phyloP scores from a whole-genome alignment of 2,888 invertebrate species.

The Aporophyla lueneburgensis region DNA sequence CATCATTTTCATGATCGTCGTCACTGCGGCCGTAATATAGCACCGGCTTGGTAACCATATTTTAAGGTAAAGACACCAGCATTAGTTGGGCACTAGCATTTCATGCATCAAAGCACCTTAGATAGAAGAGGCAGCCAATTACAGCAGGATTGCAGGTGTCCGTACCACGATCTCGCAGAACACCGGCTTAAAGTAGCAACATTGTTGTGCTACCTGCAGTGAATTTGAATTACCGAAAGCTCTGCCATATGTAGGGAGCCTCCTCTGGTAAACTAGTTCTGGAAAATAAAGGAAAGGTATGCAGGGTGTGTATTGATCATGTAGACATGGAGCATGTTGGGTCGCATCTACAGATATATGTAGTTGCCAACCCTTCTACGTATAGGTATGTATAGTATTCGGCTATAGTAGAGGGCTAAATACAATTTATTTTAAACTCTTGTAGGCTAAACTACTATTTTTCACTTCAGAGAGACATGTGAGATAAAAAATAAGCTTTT shows the following conservation, averaged over 20 bases:
- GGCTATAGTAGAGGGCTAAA: too few species aligned
- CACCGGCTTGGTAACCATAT: too few species aligned
- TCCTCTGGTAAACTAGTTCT: background rate
- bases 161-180: constrained; percentile 1
- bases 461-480: too few species aligned
- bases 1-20: background rate
- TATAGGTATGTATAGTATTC: too few species aligned
- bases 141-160: constrained; percentile 6
- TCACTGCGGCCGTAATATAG: background rate
- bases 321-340: too few species aligned
- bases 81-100: background rate
- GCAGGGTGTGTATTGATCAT: background rate
- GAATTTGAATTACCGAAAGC: constrained; percentile 36
- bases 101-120: background rate
- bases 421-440: too few species aligned
- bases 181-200: constrained; percentile 17
- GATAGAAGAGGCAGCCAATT: constrained; percentile 2
- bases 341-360: too few species aligned
- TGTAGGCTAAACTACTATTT: too few species aligned
- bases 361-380: too few species aligned
- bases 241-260: background rate
- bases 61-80: background rate
- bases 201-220: constrained; percentile 31
- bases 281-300: background rate
- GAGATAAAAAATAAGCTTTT: too few species aligned